phyloP scores from a whole-genome alignment of 2,888 invertebrate genomes.

The Drosophila helvetica region DNA sequence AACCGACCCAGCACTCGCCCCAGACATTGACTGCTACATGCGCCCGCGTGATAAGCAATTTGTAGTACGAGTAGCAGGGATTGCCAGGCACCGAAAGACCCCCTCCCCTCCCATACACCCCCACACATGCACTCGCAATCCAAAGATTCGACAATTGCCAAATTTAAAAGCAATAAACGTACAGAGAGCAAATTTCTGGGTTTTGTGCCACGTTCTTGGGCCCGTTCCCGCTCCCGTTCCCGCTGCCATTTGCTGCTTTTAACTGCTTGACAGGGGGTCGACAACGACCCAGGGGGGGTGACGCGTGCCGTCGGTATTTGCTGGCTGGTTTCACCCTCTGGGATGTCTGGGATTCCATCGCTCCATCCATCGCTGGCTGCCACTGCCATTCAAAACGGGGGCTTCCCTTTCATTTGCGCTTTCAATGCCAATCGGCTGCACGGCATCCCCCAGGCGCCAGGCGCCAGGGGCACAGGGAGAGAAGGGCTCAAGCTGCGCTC shows the following conservation, averaged over 20 bases:
- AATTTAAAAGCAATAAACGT: slow-evolving; percentile 80
- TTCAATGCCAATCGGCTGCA: slow-evolving; percentile 66
- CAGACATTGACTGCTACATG: slow-evolving; percentile 48
- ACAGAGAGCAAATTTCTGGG: slow-evolving; percentile 68
- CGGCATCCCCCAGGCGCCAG: not conserved
- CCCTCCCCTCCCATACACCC: not conserved
- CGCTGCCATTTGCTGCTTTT: slow-evolving; percentile 40
- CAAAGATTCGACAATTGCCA: slow-evolving; percentile 72
- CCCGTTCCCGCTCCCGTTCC: not conserved
- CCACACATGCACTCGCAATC: slow-evolving; percentile 41
- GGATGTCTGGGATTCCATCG: slow-evolving; percentile 62
- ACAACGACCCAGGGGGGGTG: slow-evolving; percentile 18
- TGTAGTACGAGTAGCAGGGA: slow-evolving; percentile 37
- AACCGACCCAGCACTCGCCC: too few relatives aligned
- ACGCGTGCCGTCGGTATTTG: slow-evolving; percentile 55
- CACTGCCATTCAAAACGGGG: slow-evolving; percentile 52
- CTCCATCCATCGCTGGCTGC: slow-evolving; percentile 62
- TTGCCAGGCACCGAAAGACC: not conserved
- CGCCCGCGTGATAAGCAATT: slow-evolving; percentile 70
- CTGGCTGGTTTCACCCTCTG: slow-evolving; percentile 33
- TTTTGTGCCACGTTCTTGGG: slow-evolving; percentile 57
- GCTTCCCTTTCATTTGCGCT: slow-evolving; percentile 73
- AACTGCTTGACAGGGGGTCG: slow-evolving; percentile 58
- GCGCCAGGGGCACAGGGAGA: not conserved
- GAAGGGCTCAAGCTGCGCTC: slow-evolving; percentile 70